Conservation (phyloP, 2,888 invertebrate genomes). For the Clitarchus hookeri region DNA sequence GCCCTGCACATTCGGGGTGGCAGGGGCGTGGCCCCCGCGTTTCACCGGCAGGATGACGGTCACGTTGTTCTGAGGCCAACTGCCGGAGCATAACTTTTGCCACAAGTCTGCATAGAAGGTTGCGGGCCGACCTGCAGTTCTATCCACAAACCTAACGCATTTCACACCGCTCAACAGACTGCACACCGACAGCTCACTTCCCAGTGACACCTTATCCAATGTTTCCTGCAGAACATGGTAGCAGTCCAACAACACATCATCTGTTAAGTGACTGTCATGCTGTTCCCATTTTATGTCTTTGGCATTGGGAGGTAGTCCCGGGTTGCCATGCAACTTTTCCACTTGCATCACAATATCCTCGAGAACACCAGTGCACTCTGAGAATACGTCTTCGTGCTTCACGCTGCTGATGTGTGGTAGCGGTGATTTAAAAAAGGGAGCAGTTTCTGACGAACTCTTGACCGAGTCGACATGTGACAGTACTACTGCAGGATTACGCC, state of each 20-base stretch:
- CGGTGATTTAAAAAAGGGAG: too few relatives aligned
- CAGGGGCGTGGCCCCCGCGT: neutral
- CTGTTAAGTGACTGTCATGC: neutral
- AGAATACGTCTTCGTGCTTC: neutral
- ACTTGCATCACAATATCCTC: neutral
- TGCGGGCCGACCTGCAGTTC: neutral
- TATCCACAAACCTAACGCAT: neutral
- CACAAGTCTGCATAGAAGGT: neutral
- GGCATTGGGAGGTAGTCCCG: neutral
- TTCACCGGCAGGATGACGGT: neutral
- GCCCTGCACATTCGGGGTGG: neutral
- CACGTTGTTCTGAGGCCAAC: neutral
- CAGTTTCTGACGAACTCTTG: neutral
- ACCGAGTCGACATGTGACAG: neutral
- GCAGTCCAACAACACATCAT: neutral
- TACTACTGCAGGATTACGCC: neutral
- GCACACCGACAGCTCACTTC: neutral
- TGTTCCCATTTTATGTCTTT: neutral
- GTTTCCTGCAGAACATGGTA: neutral
- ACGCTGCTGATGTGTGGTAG: too few relatives aligned
- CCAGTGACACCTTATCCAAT: neutral
- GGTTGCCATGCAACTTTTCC: neutral
- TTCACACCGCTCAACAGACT: neutral
- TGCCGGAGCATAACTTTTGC: neutral
- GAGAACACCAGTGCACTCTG: neutral